These are phyloP conservation scores for Augochlora pura DNA, from an alignment of 1,140 invertebrate species.

Conservation along the genomic window DNA sequence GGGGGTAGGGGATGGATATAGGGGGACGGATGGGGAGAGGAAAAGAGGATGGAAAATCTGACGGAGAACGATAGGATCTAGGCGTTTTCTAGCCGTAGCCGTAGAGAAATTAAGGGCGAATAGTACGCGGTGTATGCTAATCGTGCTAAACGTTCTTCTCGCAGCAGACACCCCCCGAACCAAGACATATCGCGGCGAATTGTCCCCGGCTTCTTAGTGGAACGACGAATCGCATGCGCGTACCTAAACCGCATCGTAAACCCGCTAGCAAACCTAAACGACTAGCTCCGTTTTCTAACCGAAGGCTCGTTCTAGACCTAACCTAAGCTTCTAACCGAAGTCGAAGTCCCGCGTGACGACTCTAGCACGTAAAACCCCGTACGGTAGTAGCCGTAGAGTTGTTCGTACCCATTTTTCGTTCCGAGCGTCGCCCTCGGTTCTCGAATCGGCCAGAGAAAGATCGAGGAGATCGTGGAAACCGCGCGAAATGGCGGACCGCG, in stretches of 20 bases:
- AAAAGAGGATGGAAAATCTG: too few relatives aligned
- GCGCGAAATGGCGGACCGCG: too few relatives aligned
- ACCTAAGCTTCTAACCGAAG: not conserved
- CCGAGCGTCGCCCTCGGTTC: too few relatives aligned
- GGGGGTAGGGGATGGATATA: too few relatives aligned
- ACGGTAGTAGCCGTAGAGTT: too few relatives aligned
- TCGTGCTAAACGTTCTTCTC: constrained; percentile 71
- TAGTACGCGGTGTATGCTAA: constrained; percentile 32
- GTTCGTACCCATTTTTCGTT: too few relatives aligned
- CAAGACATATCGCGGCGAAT: constrained; percentile 76
- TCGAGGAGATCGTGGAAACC: too few relatives aligned
- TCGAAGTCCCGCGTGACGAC: constrained; percentile 2
- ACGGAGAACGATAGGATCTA: constrained; percentile 9
- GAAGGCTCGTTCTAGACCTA: constrained; percentile 38
- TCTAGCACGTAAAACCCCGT: too few relatives aligned
- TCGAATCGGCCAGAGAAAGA: too few relatives aligned
- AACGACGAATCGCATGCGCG: constrained; percentile 38
- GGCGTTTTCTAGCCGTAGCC: constrained; percentile 31
- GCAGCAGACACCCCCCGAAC: constrained; percentile 56
- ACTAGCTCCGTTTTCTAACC: constrained; percentile 42
- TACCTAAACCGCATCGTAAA: constrained; percentile 5
- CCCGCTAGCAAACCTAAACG: constrained; percentile 12
- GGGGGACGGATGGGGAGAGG: not conserved
- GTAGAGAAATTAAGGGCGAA: not conserved
- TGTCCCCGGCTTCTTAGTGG: constrained; percentile 70